Evolutionary conservation across 2,113 vertebrate species (phyloP).

Genomic region (Ploceus nigricollis): DNA sequence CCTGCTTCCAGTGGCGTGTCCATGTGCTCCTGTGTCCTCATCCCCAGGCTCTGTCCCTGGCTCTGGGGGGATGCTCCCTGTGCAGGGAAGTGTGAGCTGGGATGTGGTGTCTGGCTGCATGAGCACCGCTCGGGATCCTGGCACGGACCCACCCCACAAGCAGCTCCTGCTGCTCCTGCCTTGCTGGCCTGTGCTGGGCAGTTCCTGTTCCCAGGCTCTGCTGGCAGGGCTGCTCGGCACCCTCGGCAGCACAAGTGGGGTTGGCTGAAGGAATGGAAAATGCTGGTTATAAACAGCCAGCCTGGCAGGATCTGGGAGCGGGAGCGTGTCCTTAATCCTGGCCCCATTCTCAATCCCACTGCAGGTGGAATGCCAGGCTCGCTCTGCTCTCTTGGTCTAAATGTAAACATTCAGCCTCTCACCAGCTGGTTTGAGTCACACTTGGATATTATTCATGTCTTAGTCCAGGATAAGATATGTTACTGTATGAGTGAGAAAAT

Average conservation of each 20-base stretch:
- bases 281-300: neutral
- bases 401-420: neutral
- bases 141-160: neutral
- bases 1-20: neutral
- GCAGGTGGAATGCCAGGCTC: neutral
- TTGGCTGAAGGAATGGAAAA: neutral
- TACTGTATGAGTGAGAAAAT: neutral
- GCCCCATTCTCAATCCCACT: neutral
- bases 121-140: neutral
- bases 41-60: neutral
- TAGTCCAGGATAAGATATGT: neutral
- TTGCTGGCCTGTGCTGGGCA: neutral
- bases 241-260: neutral
- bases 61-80: neutral
- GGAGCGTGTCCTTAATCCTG: neutral
- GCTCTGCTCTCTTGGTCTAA: neutral
- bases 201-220: conserved; percentile 25
- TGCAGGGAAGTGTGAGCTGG: neutral
- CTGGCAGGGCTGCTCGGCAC: neutral
- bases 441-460: accelerated
- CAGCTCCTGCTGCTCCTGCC: neutral
- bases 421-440: neutral
- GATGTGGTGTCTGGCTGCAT: neutral
- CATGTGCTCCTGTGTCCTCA: accelerated
- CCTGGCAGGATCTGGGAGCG: neutral